A percentile compares a stretch with the other conserved stretches of the same genome.
Conservation (phyloP, 2,888 invertebrate genomes). For the Mayetiola destructor region DNA sequence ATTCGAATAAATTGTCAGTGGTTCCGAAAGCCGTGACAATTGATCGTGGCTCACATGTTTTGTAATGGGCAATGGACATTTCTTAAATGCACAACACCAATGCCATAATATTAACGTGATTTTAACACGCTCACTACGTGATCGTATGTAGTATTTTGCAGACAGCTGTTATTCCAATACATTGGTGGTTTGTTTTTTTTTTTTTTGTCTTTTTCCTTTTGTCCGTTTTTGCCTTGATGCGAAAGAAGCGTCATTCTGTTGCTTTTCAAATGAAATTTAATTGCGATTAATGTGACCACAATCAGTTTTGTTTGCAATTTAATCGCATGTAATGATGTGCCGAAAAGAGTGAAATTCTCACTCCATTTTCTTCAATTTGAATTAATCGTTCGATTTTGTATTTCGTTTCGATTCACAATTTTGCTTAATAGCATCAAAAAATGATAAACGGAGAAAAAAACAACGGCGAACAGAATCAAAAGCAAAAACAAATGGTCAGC, state of each 20-base stretch:
- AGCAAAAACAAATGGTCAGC: conserved; percentile 7
- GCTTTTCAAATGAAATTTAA: no score
- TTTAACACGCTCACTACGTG: conserved; percentile 3
- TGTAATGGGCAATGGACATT: not conserved
- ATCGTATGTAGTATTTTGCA: not conserved
- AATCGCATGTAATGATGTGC: not conserved
- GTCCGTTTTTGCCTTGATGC: not conserved
- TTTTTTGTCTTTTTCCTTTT: not conserved
- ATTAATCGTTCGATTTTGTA: not conserved
- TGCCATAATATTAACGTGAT: conserved; percentile 8
- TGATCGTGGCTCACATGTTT: not conserved
- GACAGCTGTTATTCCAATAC: conserved; percentile 5
- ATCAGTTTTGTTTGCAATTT: conserved; percentile 3
- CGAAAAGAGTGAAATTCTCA: conserved; percentile 1
- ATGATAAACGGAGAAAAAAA: not conserved
- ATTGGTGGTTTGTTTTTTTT: not conserved
- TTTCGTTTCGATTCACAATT: not conserved
- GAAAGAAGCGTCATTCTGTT: not conserved
- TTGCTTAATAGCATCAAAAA: not conserved
- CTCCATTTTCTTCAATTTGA: not conserved
- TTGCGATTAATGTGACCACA: no score
- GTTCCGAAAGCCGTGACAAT: not conserved
- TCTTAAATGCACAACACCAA: no score
- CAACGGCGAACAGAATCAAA: not conserved
- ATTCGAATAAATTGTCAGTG: not conserved